A percentile compares a stretch with the other conserved stretches of the same genome.
Conservation (phyloP, 1,140 invertebrate genomes). For the Sminthurides bifidus region DNA sequence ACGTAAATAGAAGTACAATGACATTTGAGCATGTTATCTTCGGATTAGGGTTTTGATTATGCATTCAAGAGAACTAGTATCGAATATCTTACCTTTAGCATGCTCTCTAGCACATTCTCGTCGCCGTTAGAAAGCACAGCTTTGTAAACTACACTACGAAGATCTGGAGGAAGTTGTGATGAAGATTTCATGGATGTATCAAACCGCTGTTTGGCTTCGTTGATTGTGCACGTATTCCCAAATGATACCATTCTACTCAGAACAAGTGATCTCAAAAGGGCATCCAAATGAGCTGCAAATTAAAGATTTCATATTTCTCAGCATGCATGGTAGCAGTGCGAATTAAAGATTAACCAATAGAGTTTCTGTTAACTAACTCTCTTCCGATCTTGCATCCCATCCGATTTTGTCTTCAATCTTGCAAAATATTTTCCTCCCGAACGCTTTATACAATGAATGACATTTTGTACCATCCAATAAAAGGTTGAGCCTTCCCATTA, state of each 20-base stretch:
- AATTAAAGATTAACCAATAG: not conserved
- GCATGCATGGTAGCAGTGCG: not conserved
- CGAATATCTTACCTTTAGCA: constrained; percentile 49
- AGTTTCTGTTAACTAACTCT: constrained; percentile 42
- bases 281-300: constrained; percentile 58
- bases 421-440: constrained; percentile 53
- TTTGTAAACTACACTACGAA: constrained; percentile 74
- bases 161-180: constrained; percentile 66
- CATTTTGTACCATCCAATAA: constrained; percentile 66
- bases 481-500: constrained; percentile 57
- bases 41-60: not conserved
- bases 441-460: constrained; percentile 53
- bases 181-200: constrained; percentile 50
- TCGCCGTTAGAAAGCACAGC: constrained; percentile 62
- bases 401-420: constrained; percentile 59
- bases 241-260: constrained; percentile 66
- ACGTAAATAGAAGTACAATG: not conserved
- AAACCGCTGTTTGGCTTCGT: constrained; percentile 59
- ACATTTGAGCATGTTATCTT: not conserved
- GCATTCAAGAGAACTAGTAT: not conserved
- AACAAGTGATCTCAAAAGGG: constrained; percentile 69
- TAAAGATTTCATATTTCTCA: not conserved
- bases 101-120: constrained; percentile 55
- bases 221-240: constrained; percentile 60
- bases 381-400: constrained; percentile 59